These are phyloP conservation scores for Engystomops pustulosus DNA, from an alignment of 2,113 vertebrate species.

Conservation along the genomic window DNA sequence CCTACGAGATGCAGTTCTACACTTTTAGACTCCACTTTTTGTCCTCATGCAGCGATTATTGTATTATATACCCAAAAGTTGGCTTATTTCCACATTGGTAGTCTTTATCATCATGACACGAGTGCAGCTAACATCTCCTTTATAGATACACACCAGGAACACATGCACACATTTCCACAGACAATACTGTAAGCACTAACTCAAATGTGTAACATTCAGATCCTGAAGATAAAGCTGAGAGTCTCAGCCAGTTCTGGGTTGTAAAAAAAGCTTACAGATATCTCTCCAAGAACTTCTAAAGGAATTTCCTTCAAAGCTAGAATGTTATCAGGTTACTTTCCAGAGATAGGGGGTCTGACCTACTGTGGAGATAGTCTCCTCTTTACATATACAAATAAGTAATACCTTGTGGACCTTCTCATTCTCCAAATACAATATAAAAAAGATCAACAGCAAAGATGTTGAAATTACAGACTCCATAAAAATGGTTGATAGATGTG, in stretches of 20 bases:
- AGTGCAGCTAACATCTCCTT: not conserved
- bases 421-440: not conserved
- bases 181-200: not conserved
- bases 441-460: not conserved
- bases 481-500: not conserved
- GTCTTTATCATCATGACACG: not conserved
- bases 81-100: too few species aligned
- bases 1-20: too few species aligned
- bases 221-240: not conserved
- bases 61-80: too few species aligned
- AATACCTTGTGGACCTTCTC: not conserved
- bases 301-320: constrained; percentile 46
- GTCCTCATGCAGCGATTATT: too few species aligned
- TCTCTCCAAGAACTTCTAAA: constrained; percentile 15
- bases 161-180: not conserved
- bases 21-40: too few species aligned
- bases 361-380: not conserved
- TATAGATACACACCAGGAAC: not conserved
- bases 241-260: constrained; percentile 5
- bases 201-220: not conserved
- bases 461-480: not conserved
- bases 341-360: constrained; percentile 32
- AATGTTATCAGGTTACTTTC: constrained; percentile 39
- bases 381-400: constrained; percentile 25
- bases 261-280: constrained; percentile 21